These are phyloP conservation scores for Eulithis testata DNA, from an alignment of 2,888 invertebrate genomes.

Conservation along the genomic window DNA sequence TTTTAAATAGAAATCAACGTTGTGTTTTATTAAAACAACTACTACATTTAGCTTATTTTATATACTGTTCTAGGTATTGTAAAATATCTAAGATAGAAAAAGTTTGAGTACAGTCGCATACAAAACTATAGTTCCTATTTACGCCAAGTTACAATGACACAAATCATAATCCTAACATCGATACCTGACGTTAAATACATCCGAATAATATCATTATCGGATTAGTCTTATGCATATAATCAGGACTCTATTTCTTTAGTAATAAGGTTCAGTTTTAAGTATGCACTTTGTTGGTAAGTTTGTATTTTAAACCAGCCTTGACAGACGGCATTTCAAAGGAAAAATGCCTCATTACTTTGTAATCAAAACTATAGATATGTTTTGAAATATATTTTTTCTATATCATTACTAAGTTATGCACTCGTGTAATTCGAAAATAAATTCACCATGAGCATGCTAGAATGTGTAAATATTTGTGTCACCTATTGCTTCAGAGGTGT, in stretches of 20 bases:
- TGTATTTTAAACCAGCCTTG: conserved; percentile 42
- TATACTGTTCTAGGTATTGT: no score
- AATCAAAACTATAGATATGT: conserved; percentile 55
- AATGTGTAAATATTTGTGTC: no score
- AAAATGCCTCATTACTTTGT: conserved; percentile 41
- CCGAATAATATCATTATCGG: conserved; percentile 71
- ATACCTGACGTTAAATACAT: conserved; percentile 64
- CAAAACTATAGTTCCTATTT: conserved; percentile 5
- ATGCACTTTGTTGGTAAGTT: background rate
- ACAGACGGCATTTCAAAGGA: conserved; percentile 62
- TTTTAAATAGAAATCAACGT: no score
- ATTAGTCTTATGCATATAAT: conserved; percentile 47
- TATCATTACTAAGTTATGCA: no score
- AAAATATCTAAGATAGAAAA: no score
- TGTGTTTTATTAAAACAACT: no score
- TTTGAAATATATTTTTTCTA: conserved; percentile 22
- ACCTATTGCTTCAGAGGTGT: no score
- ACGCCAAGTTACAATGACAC: conserved; percentile 7
- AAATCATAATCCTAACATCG: conserved; percentile 47
- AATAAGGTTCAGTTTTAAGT: conserved; percentile 41
- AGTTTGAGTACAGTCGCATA: background rate
- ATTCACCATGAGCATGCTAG: no score
- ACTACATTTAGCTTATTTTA: no score
- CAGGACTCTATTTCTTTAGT: conserved; percentile 1
- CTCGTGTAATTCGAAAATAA: no score